phyloP scores from a whole-genome alignment of 2,113 vertebrate species.

The Silurus meridionalis region DNA sequence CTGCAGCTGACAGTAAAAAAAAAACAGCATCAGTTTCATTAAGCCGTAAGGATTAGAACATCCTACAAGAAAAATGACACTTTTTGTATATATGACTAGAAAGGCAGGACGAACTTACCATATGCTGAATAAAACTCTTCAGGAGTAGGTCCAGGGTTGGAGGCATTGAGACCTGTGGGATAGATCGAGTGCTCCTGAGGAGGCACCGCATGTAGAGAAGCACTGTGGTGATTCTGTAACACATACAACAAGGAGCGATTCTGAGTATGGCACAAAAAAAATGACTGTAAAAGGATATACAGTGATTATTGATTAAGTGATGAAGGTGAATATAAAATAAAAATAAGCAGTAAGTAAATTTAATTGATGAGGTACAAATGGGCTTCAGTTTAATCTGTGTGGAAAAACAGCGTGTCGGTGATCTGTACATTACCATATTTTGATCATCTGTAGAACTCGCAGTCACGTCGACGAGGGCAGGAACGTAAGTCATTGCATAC shows the following conservation, averaged over 20 bases:
- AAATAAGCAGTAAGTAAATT: no score
- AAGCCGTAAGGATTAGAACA: background rate
- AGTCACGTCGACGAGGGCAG: no score
- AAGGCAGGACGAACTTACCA: slow-evolving; percentile 73
- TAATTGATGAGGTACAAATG: no score
- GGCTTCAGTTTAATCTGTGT: no score
- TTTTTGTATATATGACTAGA: background rate
- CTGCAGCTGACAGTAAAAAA: slow-evolving; percentile 68
- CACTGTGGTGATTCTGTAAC: slow-evolving; percentile 88
- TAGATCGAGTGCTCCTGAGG: slow-evolving; percentile 95
- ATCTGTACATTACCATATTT: no score
- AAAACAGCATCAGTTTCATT: slow-evolving; percentile 34
- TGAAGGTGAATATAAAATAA: no score
- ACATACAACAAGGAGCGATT: slow-evolving; percentile 8
- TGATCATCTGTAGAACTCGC: no score
- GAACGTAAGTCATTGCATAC: no score
- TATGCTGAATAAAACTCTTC: slow-evolving; percentile 89
- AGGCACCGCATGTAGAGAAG: slow-evolving; percentile 87
- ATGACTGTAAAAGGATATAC: no score
- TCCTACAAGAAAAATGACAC: background rate
- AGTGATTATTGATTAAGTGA: no score
- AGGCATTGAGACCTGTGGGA: slow-evolving; percentile 86
- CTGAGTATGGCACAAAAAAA: no score
- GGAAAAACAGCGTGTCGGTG: no score
- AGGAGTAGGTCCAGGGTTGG: slow-evolving; percentile 90